Evolutionary conservation across 2,888 invertebrate species (phyloP).

Genomic region (Saturnia pavonia): DNA sequence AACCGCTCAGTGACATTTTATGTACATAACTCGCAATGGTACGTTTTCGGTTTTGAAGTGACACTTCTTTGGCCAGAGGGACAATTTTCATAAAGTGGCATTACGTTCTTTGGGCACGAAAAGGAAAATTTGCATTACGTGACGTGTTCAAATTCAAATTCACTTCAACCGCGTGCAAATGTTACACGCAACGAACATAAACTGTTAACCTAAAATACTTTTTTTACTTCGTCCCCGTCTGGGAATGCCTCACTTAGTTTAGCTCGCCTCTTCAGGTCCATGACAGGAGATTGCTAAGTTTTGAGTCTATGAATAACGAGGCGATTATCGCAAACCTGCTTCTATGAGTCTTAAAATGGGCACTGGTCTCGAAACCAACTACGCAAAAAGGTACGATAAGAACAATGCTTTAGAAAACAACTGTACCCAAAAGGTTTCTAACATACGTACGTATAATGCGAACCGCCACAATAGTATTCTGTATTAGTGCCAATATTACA

Average conservation of each 20-base stretch:
- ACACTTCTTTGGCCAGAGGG: too few relatives aligned
- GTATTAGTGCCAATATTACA: neutral
- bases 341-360: neutral
- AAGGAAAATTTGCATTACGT: too few relatives aligned
- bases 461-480: neutral
- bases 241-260: neutral
- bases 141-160: too few relatives aligned
- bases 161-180: too few relatives aligned
- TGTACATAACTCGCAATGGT: conserved; percentile 6
- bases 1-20: conserved; percentile 11
- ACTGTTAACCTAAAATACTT: neutral
- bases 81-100: too few relatives aligned
- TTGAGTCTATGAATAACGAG: neutral
- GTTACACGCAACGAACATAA: neutral
- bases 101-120: too few relatives aligned
- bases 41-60: neutral
- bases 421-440: neutral
- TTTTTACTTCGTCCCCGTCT: neutral
- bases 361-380: neutral
- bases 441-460: too few relatives aligned
- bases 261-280: neutral
- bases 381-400: neutral
- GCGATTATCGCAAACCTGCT: too few relatives aligned
- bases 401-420: neutral
- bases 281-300: neutral